Percentiles rank a stretch among this genome's conserved stretches.
phyloP scores from a whole-genome alignment of 2,113 vertebrate genomes.

The Amia ocellicauda region DNA sequence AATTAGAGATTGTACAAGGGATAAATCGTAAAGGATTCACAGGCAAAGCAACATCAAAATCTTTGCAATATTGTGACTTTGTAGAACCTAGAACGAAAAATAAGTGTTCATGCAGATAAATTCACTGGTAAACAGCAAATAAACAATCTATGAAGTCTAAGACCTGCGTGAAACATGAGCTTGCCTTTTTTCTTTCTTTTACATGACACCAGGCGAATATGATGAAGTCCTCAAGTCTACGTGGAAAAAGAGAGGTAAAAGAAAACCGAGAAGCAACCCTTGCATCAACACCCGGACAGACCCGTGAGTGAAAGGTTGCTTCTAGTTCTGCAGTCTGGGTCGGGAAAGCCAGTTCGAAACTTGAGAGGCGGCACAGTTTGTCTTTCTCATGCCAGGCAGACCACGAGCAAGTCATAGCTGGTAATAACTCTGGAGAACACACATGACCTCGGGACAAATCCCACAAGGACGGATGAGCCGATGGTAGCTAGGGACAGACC shows the following conservation, averaged over 20 bases:
- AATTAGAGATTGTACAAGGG: too few relatives aligned
- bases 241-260: neutral
- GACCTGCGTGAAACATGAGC: too few relatives aligned
- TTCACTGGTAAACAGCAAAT: too few relatives aligned
- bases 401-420: slow-evolving; percentile 23
- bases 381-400: slow-evolving; percentile 17
- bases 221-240: neutral
- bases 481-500: slow-evolving; percentile 16
- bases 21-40: too few relatives aligned
- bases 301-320: too few relatives aligned
- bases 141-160: too few relatives aligned
- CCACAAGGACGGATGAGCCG: slow-evolving; percentile 14
- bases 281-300: neutral
- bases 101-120: too few relatives aligned
- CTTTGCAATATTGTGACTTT: too few relatives aligned
- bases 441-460: slow-evolving; percentile 23
- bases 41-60: too few relatives aligned
- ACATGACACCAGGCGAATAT: too few relatives aligned
- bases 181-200: too few relatives aligned
- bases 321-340: neutral
- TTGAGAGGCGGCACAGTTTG: slow-evolving; percentile 14
- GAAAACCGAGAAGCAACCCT: neutral
- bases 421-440: slow-evolving; percentile 21
- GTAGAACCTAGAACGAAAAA: neutral
- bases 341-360: slow-evolving; percentile 4